These are phyloP conservation scores for Platyura marginata DNA, from an alignment of 1,140 invertebrate genomes.

Conservation along the genomic window DNA sequence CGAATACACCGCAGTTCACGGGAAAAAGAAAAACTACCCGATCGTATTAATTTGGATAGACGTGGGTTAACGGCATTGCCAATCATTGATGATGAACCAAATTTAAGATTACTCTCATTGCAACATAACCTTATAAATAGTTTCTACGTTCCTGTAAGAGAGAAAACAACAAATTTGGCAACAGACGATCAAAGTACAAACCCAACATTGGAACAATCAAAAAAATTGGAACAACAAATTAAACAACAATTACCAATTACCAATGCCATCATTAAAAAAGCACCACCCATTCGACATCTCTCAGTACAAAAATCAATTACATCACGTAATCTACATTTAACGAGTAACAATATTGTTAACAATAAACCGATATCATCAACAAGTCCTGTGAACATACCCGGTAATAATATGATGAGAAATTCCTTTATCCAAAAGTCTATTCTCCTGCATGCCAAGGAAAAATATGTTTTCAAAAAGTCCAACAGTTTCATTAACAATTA, in stretches of 20 bases:
- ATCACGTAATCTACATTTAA: slow-evolving; percentile 2
- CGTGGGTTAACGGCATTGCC: slow-evolving; percentile 57
- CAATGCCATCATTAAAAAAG: slow-evolving; percentile 2
- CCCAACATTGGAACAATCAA: neutral
- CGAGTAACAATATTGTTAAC: slow-evolving; percentile 3
- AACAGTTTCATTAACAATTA: slow-evolving; percentile 19
- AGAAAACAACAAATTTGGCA: slow-evolving; percentile 14
- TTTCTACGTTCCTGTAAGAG: slow-evolving; percentile 34
- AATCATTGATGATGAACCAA: slow-evolving; percentile 56
- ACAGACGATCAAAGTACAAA: neutral
- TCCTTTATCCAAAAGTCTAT: slow-evolving; percentile 1
- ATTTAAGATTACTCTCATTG: slow-evolving; percentile 63
- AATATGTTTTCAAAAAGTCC: slow-evolving; percentile 13
- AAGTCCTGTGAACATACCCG: neutral
- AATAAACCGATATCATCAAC: neutral
- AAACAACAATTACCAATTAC: neutral
- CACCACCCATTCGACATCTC: no score
- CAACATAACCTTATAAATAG: slow-evolving; percentile 78
- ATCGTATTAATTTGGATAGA: slow-evolving; percentile 58
- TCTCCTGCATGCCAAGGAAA: slow-evolving; percentile 2
- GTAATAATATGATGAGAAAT: neutral
- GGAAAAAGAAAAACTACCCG: slow-evolving; percentile 41
- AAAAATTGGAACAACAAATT: neutral
- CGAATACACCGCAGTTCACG: neutral
- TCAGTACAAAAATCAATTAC: neutral